phyloP scores from a whole-genome alignment of 2,113 vertebrate species.

The Xenus cinereus region DNA sequence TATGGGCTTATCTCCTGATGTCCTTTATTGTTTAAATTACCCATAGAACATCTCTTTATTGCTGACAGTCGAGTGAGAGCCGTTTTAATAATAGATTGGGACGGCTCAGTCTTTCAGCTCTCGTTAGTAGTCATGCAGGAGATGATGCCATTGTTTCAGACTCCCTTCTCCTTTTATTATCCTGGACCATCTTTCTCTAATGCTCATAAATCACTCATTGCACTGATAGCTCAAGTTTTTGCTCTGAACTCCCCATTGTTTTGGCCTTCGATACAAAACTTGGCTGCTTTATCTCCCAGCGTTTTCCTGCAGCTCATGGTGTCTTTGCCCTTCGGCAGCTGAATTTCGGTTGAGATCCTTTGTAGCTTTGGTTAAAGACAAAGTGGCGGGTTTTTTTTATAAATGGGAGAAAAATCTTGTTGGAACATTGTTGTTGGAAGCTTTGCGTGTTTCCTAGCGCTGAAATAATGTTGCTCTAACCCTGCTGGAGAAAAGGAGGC shows the following conservation, averaged over 20 bases:
- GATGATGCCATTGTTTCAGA: not conserved
- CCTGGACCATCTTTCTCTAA: not conserved
- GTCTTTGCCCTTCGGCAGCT: not conserved
- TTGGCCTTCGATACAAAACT: not conserved
- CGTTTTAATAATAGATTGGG: not conserved
- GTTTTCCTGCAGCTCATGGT: not conserved
- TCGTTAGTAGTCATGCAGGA: not conserved
- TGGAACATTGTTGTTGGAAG: not conserved
- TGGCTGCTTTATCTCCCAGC: not conserved
- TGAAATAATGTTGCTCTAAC: not conserved
- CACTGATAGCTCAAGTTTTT: accelerated
- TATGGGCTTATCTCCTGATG: not conserved
- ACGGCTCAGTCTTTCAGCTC: not conserved
- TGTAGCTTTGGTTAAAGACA: not conserved
- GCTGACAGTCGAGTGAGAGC: not conserved
- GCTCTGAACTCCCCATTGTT: not conserved
- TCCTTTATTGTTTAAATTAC: not conserved
- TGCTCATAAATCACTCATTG: not conserved
- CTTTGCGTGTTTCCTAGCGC: not conserved
- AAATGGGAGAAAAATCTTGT: not conserved
- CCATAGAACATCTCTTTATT: not conserved
- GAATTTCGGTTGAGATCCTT: not conserved
- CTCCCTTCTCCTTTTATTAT: not conserved
- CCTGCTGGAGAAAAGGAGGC: not conserved
- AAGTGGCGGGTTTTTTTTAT: not conserved